Conservation (phyloP, 37 sponge, comb jelly and placozoan species). For the Aphrocallistes beatrix region DNA sequence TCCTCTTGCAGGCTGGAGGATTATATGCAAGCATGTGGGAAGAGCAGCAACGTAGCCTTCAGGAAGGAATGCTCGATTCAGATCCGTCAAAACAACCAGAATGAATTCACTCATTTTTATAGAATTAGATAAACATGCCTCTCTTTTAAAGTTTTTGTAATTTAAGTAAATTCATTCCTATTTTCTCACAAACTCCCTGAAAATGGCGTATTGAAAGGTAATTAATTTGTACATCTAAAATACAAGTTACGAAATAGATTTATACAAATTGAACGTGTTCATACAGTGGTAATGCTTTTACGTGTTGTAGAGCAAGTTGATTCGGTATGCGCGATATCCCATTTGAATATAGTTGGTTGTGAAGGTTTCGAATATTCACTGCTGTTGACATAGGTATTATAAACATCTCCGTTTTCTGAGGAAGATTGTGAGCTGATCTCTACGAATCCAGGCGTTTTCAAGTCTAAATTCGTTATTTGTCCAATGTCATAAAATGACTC, state of each 20-base stretch:
- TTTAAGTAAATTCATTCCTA: too few relatives aligned
- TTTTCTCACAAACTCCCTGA: too few relatives aligned
- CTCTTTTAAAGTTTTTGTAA: too few relatives aligned
- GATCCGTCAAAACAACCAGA: too few relatives aligned
- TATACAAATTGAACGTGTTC: not conserved
- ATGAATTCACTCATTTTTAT: too few relatives aligned
- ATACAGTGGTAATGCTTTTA: not conserved
- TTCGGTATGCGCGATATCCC: not conserved
- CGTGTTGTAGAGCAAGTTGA: not conserved
- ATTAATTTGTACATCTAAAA: too few relatives aligned
- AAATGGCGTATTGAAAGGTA: too few relatives aligned
- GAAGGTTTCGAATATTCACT: not conserved
- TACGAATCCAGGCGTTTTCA: not conserved
- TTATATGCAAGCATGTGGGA: conserved; percentile 85
- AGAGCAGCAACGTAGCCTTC: conserved; percentile 61
- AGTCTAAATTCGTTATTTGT: not conserved
- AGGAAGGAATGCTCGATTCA: not conserved
- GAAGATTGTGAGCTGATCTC: not conserved
- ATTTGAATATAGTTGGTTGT: not conserved
- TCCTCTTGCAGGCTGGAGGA: conserved; percentile 48
- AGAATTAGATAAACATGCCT: too few relatives aligned
- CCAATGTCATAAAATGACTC: not conserved
- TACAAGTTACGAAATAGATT: too few relatives aligned
- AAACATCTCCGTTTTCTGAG: not conserved
- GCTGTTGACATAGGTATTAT: too few relatives aligned